These are phyloP conservation scores for Lasaia peninsularis DNA, from an alignment of 1,140 invertebrate genomes.

Conservation along the genomic window DNA sequence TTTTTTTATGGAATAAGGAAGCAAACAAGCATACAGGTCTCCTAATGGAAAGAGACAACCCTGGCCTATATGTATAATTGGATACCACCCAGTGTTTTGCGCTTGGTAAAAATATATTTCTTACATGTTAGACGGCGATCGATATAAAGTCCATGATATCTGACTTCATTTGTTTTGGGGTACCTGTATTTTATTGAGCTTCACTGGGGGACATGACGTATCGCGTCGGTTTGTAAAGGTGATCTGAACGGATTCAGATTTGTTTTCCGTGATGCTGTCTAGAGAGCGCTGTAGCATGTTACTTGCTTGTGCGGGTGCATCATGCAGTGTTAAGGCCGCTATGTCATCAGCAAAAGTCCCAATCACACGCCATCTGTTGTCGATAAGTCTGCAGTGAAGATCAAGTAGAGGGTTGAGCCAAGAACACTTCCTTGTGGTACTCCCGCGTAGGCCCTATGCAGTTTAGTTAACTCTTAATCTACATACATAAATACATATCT, in stretches of 20 bases:
- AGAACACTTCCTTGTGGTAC: not conserved
- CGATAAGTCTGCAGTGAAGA: not conserved
- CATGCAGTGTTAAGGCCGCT: not conserved
- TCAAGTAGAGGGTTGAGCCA: not conserved
- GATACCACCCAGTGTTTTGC: constrained; percentile 10
- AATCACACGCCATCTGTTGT: not conserved
- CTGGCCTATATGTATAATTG: too few relatives aligned
- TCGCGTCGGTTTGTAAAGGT: constrained; percentile 18
- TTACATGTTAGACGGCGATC: constrained; percentile 17
- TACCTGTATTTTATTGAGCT: constrained; percentile 15
- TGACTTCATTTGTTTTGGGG: constrained; percentile 14
- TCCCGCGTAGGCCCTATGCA: not conserved
- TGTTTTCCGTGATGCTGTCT: constrained; percentile 11
- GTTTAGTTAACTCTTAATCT: not conserved
- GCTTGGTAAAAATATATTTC: constrained; percentile 14
- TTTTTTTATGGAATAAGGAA: too few relatives aligned
- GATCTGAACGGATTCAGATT: constrained; percentile 19
- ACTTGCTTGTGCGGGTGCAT: constrained; percentile 8
- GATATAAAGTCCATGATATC: constrained; percentile 17
- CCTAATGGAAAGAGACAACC: too few relatives aligned
- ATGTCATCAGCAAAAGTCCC: not conserved
- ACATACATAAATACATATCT: too few relatives aligned
- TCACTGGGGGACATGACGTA: constrained; percentile 19
- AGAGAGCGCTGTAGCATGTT: constrained; percentile 2
- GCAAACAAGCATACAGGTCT: too few relatives aligned